Evolutionary conservation across 2,888 invertebrate genomes (phyloP).

Genomic region (Amiota communis): DNA sequence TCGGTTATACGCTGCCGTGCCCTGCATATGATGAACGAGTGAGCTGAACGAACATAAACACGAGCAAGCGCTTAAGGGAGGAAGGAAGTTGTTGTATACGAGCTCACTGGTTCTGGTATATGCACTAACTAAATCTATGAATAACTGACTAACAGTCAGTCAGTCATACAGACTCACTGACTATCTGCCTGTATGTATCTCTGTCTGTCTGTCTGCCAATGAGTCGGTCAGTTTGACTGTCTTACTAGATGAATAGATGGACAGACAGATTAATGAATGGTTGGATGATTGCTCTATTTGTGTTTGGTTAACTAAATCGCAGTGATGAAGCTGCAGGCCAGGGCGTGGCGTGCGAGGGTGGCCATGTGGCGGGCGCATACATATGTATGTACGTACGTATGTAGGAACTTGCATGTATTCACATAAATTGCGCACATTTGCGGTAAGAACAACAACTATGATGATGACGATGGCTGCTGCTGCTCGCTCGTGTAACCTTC

Average conservation of each 20-base stretch:
- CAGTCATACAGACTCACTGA: too few relatives aligned
- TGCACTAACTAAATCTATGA: neutral
- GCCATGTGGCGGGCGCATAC: neutral
- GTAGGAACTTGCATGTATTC: neutral
- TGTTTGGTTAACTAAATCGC: neutral
- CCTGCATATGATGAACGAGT: neutral
- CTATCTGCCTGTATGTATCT: too few relatives aligned
- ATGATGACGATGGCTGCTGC: neutral
- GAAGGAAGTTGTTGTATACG: neutral
- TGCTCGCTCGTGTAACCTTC: constrained; percentile 19
- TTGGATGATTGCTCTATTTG: neutral
- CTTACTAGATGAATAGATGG: too few relatives aligned
- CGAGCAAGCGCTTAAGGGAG: neutral
- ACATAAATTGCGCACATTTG: constrained; percentile 11
- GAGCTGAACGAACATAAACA: constrained; percentile 7
- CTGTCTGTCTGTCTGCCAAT: too few relatives aligned
- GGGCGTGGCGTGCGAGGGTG: constrained; percentile 15
- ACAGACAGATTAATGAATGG: too few relatives aligned
- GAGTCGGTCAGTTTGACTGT: too few relatives aligned
- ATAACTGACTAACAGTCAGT: neutral
- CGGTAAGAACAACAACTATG: neutral
- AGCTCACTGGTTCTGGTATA: neutral
- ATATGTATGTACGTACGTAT: too few relatives aligned
- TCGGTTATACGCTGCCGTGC: neutral
- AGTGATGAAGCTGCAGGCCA: neutral